Percentiles rank a stretch among this genome's conserved stretches.
Evolutionary conservation across 2,888 invertebrate genomes (phyloP).

Genomic region (Melanostoma scalare): DNA sequence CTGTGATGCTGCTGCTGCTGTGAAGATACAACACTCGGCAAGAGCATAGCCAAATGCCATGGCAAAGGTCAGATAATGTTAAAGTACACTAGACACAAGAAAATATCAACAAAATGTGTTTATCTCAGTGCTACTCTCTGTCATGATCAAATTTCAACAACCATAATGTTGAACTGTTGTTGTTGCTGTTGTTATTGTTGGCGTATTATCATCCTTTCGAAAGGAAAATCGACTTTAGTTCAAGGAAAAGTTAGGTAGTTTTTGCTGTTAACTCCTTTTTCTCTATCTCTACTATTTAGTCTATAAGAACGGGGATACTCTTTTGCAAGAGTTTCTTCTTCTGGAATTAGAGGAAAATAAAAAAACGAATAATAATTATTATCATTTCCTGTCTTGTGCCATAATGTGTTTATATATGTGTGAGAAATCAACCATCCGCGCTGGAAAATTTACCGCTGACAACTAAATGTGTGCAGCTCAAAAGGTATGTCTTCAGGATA

Average conservation of each 20-base stretch:
- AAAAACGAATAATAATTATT: background rate
- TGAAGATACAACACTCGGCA: constrained; percentile 30
- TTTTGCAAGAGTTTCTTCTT: constrained; percentile 23
- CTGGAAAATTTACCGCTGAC: constrained; percentile 67
- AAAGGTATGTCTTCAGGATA: constrained; percentile 12
- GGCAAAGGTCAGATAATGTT: constrained; percentile 63
- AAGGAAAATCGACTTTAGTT: constrained; percentile 32
- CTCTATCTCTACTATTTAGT: background rate
- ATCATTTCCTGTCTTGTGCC: background rate
- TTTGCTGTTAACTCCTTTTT: background rate
- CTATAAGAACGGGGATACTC: background rate
- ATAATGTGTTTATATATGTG: constrained; percentile 21
- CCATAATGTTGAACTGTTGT: constrained; percentile 16
- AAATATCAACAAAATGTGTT: constrained; percentile 49
- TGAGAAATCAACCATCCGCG: constrained; percentile 54
- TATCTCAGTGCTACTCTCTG: constrained; percentile 50
- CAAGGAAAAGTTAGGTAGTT: background rate
- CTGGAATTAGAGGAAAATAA: constrained; percentile 10
- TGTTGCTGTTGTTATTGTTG: constrained; percentile 5
- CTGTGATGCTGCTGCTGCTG: background rate
- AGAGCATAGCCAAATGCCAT: constrained; percentile 31
- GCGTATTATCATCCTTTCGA: constrained; percentile 20
- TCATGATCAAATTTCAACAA: constrained; percentile 64
- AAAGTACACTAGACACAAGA: constrained; percentile 38
- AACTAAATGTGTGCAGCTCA: constrained; percentile 55